A percentile compares a stretch with the other conserved stretches of the same genome.
These are phyloP conservation scores for Temnothorax unifasciatus DNA, from an alignment of 2,888 invertebrate genomes.

Conservation along the genomic window DNA sequence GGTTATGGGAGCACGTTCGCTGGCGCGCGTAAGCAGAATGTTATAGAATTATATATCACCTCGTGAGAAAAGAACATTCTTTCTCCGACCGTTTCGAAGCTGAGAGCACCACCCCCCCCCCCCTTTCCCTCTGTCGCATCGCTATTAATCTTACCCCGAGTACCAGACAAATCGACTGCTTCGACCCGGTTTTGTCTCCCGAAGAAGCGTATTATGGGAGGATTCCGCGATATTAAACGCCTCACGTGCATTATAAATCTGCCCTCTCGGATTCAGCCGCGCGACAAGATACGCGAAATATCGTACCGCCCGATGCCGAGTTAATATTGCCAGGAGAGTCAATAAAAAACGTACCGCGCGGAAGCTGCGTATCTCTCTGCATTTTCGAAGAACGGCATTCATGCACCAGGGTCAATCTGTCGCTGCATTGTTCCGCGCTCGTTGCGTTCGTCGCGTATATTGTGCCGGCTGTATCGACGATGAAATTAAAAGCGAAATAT, in stretches of 20 bases:
- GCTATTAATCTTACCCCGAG: conserved; percentile 32
- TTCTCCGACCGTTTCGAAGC: conserved; percentile 18
- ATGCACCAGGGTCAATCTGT: conserved; percentile 11
- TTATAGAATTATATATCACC: conserved; percentile 7
- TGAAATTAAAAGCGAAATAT: not conserved
- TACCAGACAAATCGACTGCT: conserved; percentile 37
- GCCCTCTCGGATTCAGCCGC: not conserved
- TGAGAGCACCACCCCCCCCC: not conserved
- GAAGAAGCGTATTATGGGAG: not conserved
- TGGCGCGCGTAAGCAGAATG: not conserved
- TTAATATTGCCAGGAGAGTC: not conserved
- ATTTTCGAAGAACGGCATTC: conserved; percentile 17
- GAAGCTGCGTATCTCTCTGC: not conserved
- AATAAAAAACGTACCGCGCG: conserved; percentile 17
- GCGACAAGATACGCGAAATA: conserved; percentile 23
- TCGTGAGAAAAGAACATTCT: not conserved
- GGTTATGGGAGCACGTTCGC: not conserved
- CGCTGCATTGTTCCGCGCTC: conserved; percentile 23
- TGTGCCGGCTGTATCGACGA: not conserved
- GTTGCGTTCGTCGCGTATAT: conserved; percentile 15
- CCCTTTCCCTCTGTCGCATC: not conserved
- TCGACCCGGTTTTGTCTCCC: conserved; percentile 31
- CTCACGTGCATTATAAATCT: conserved; percentile 8
- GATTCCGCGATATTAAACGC: conserved; percentile 30
- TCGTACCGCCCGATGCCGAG: not conserved